Base-by-base conservation (phyloP, 2,888 invertebrate genomes). In the Empis livida region DNA sequence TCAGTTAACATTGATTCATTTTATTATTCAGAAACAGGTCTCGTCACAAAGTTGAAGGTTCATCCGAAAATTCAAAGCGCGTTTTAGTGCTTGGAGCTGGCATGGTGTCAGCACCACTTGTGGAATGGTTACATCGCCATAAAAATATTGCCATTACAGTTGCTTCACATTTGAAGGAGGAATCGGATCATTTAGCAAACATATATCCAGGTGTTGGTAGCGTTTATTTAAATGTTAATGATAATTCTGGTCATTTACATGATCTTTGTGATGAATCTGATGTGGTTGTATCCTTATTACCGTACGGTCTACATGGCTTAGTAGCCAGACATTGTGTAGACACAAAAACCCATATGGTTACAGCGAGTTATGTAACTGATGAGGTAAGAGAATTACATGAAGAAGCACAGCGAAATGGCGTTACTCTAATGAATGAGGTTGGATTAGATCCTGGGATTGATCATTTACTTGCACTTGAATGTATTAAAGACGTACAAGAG, bases 361-460 rank as follows among this genome's bases (percentile, higher is more conserved):
- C 99, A 0, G 95, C 96, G 0, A 95, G 94, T 51, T 99, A 99
- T 61, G 80, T 91, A 47, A 84, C 86, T 11, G 84, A 90, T 2
- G 83, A 86, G 59, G 85, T 99, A 57, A 79, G 77, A 58, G 78
- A 78, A 1, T 69, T 95, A 10, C 82, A 95, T 59, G 73, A 85
- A 38, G 89, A 89, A 47, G 97, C 97, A 0, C 76, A 79, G 43
- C 81, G 85, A 31, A 91, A 92, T 1, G 94, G 91, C 1, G 76
- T 99, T 0, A 96, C 96, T 0, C 77, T 99, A 39, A 73, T 99
- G 53, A 99, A 97, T 63, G 99, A 99, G 72, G 85, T 95, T 0
- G 99, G 99, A 0, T 73, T 99, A 30, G 99, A 99, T 65, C 99
- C 99, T 0, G 99, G 97, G n/a, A 94, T 95, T 55, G 95, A 96